These are phyloP conservation scores for Lepidurus arcticus DNA, from an alignment of 1,140 invertebrate species.

Conservation along the genomic window DNA sequence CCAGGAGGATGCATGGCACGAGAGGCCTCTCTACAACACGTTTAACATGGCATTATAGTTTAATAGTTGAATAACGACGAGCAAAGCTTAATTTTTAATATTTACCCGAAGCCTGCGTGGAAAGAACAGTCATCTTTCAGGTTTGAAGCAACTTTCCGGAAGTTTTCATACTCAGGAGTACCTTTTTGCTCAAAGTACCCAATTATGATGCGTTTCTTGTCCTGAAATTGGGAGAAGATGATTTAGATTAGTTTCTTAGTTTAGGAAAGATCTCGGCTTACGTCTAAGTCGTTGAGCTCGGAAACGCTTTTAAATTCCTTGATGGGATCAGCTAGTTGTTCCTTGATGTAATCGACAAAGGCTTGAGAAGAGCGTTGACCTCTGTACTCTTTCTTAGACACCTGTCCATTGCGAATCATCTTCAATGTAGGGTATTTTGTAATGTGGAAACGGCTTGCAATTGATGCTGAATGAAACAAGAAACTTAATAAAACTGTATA, in stretches of 20 bases:
- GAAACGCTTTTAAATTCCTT: slow-evolving; percentile 67
- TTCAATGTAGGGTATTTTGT: slow-evolving; percentile 98
- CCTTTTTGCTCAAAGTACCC: slow-evolving; percentile 85
- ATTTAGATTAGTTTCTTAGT: too few species aligned
- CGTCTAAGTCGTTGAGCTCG: slow-evolving; percentile 71
- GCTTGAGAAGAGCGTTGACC: slow-evolving; percentile 76
- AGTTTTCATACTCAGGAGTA: slow-evolving; percentile 69
- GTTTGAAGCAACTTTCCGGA: slow-evolving; percentile 74
- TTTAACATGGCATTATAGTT: neutral
- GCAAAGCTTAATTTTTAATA: slow-evolving; percentile 36
- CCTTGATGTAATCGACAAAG: slow-evolving; percentile 60
- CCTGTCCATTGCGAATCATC: slow-evolving; percentile 86
- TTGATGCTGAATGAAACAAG: slow-evolving; percentile 52
- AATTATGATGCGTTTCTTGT: slow-evolving; percentile 85
- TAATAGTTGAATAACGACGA: neutral
- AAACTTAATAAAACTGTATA: slow-evolving; percentile 20
- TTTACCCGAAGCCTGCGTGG: slow-evolving; percentile 86
- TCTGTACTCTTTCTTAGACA: slow-evolving; percentile 91
- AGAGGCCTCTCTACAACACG: slow-evolving; percentile 49
- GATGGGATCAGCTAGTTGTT: slow-evolving; percentile 86
- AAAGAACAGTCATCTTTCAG: slow-evolving; percentile 95
- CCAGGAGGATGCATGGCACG: slow-evolving; percentile 75
- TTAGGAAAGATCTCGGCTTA: slow-evolving; percentile 41
- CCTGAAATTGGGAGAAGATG: slow-evolving; percentile 40
- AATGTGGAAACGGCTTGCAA: slow-evolving; percentile 89